A percentile compares a stretch with the other conserved stretches of the same genome.
These are phyloP conservation scores for Vespertilio murinus DNA, from an alignment of 2,797 vertebrate species.

Conservation along the genomic window DNA sequence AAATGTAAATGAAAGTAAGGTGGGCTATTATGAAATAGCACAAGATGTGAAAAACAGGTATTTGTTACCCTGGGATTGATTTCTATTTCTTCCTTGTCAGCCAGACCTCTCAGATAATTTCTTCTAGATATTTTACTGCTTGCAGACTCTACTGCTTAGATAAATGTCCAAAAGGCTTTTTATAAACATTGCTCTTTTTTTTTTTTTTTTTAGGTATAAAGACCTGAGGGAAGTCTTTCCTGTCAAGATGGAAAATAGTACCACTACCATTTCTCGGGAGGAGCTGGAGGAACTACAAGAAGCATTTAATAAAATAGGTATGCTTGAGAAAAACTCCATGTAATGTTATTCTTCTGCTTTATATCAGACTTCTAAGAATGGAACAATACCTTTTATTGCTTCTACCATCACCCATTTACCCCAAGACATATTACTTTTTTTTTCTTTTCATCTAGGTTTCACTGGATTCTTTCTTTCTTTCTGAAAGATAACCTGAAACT, in stretches of 20 bases:
- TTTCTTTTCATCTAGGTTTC: constrained; percentile 18
- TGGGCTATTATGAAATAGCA: not conserved
- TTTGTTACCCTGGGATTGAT: not conserved
- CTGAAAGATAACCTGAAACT: constrained; percentile 37
- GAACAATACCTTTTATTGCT: not conserved
- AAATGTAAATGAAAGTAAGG: not conserved
- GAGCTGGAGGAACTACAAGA: constrained; percentile 94
- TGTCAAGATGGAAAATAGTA: constrained; percentile 89
- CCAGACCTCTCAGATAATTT: not conserved
- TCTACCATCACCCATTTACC: not conserved
- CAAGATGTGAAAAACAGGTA: not conserved
- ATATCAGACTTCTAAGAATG: not conserved
- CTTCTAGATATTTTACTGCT: not conserved
- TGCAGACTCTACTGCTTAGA: not conserved
- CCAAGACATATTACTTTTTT: not conserved
- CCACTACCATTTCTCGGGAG: constrained; percentile 93
- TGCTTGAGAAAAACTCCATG: constrained; percentile 26
- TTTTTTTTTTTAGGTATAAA: constrained; percentile 73
- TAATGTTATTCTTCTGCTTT: not conserved
- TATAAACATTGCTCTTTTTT: not conserved
- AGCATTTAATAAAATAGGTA: constrained; percentile 96
- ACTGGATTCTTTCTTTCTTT: constrained; percentile 33
- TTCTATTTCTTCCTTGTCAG: constrained; percentile 9
- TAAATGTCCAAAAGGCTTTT: not conserved
- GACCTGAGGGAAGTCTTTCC: constrained; percentile 46